Base-by-base conservation (phyloP, 2,888 invertebrate genomes). In the Ichneumoninae sp. region DNA sequence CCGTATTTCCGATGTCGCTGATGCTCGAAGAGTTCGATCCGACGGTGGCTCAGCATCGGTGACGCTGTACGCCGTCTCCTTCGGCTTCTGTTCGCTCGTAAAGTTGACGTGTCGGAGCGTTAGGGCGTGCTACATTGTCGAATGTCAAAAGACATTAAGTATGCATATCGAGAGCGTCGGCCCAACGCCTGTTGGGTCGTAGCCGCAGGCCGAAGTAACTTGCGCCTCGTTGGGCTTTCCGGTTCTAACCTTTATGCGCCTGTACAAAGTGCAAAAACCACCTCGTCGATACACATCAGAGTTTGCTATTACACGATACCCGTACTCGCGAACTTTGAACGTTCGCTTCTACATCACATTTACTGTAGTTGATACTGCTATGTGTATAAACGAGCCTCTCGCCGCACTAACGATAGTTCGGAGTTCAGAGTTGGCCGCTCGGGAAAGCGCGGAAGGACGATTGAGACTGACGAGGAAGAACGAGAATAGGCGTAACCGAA, bases 391-490 rank as follows among this genome's bases (percentile, higher is more conserved):
- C 62, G 33, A 62, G 33, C 62, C 62, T 30, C 62, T 62, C 62
- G 36, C 19, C 33, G 40, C 65, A 7, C 22, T 76, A 40, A 74
- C 74, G 66, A 54, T 40, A 76, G 76, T 76, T 76, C 22, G 16
- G 22, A 65, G 65, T 66, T 76, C 22, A 5, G 40, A 71, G 54
- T 57, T 57, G 57, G 33, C 19, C 40, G 40, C 19, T 33, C 52
- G 33, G 54, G 44, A 36, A 7, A 71, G 57, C 50, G 33, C 50
- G 3, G 13, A 22, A 57, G 36, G 30, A 36, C 54, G 71, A 54
- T 54, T 19, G 54, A 40, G n/a, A 71, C 36, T 54, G 57, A 54
- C 52, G 33, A 47, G 69, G 26, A 36, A 69, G 50, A 50, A 50
- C 44, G 69, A 30, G 69, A 62, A 62, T 62, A 62, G 30, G 62